Evolutionary conservation across 1,140 invertebrate species (phyloP), one percentile per base, ranked within the genome.

Genomic region (Camponotus pennsylvanicus): DNA sequence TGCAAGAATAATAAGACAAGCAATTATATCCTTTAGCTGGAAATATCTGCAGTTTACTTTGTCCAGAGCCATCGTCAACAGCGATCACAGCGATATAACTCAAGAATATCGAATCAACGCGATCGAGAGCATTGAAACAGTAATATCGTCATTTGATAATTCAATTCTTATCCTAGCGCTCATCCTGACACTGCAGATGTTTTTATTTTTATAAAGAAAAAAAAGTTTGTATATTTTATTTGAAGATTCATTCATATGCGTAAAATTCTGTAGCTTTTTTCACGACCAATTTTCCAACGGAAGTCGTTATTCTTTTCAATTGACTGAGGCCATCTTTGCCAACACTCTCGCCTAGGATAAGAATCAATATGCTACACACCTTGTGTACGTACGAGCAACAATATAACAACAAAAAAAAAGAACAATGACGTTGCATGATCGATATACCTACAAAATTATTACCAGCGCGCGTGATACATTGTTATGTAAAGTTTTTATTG

Each of bases 401-500:
- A 42, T 64, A 87, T 82, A 87, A 69, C 45, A 21, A 52, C 49
- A 18, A 52, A 52, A 37, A 57, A 76, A 45, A 34, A 82, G 6
- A 75, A 27, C 27, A 37, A 63, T 84, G 67, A 86, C 76, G 64
- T 87, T 79, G 85, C 89, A 88, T 89, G 88, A 89, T 86, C 90
- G 88, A 91, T 86, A 89, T 78, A 89, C 85, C 37, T 90, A 89
- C 78, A 15, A 78, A 75, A 91, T 84, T 87, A 87, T 89, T 85
- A 87, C 67, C 87, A 88, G 45, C 52, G 52, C 88, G 86, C 82
- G 49, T 52, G 89, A 88, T 88, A 88, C 79, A 84, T 85, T 91
- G 91, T 86, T 86, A 89, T 91, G 88, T 91, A 91, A 91, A 91
- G 76, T 91, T 91, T 91, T 89, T 91, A 91, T 91, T 89, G 90